Base-by-base conservation (phyloP, 35 echinoderm and acorn worm species). In the Hemicentrotus pulcherrimus region DNA sequence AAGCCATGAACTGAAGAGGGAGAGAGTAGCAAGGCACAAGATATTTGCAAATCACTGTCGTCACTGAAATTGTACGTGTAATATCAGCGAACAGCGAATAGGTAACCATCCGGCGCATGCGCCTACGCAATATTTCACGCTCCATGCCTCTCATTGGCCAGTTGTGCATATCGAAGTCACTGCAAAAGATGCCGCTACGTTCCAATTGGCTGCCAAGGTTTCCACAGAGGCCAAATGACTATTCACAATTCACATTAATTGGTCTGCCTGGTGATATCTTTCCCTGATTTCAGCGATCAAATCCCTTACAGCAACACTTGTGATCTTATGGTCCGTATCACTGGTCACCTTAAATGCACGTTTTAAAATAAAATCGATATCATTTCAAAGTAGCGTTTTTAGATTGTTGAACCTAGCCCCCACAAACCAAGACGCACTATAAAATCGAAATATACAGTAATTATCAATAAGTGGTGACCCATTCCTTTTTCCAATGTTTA, bases 191-290 rank as follows among this genome's bases (percentile, higher is more conserved):
- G 2, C 47, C 10, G 91, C 13, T 31, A 10, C 45, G 46, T 47
- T 47, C 19, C 46, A 24, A 93, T 93, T 58, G 91, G 91, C 91
- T 93, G 46, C 91, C 91, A 93, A 93, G 91, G 18, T 58, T 90
- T 90, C 46, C 24, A n/a, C 65, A n/a, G 22, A 78, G 65, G 65
- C 65, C 65, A 78, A 22, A n/a, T 78, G 22, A 28, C 19, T 24
- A 28, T 78, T 78, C 65, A n/a, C 24, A 28, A 78, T 28, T 78
- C 28, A 28, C 65, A 28, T 78, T 78, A n/a, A 78, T 28, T n/a
- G 65, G 65, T 78, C 65, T 78, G 65, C 19, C 50, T 78, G 65
- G 65, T 28, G 19, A 28, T 59, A 14, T 78, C 19, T 78, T 78
- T 28, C 35, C 35, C 35, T 41, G 0, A 0, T 78, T 28, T 78